phyloP scores from a whole-genome alignment of 92 coral and sea anemone species.

The Micromussa lordhowensis region DNA sequence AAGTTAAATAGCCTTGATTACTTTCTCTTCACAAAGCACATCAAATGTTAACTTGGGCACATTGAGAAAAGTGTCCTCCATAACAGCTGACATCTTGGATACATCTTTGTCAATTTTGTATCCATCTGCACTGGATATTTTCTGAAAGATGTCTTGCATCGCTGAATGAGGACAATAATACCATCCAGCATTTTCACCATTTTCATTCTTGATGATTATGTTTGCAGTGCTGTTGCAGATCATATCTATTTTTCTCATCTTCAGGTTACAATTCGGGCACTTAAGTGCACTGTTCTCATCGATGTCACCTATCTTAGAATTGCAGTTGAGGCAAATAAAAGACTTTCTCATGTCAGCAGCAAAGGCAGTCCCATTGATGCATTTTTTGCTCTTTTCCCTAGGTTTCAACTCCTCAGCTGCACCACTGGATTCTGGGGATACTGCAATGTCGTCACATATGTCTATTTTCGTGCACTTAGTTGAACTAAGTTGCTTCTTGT shows the following conservation, averaged over 20 bases:
- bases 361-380: conserved; percentile 7
- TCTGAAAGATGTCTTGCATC: neutral
- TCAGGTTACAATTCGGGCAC: conserved; percentile 23
- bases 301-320: conserved; percentile 19
- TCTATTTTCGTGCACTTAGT: conserved; percentile 16
- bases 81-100: neutral
- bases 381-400: conserved; percentile 2
- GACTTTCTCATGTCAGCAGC: conserved; percentile 19
- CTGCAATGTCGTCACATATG: conserved; percentile 1
- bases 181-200: conserved; percentile 10
- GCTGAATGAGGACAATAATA: conserved; percentile 14
- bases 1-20: conserved; percentile 14
- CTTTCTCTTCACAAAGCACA: conserved; percentile 22
- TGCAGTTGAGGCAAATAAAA: conserved; percentile 37
- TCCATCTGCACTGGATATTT: neutral
- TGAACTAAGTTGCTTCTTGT: conserved; percentile 43
- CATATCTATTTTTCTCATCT: conserved; percentile 24
- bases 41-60: neutral
- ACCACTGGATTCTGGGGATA: conserved; percentile 4
- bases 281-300: neutral
- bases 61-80: conserved; percentile 25
- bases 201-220: conserved; percentile 14
- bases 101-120: conserved; percentile 10
- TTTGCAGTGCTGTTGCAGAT: conserved; percentile 3
- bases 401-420: conserved; percentile 28